Percentiles rank a stretch among this genome's conserved stretches.
phyloP scores from a whole-genome alignment of 2,797 vertebrate species.

The Muscicapa striata region DNA sequence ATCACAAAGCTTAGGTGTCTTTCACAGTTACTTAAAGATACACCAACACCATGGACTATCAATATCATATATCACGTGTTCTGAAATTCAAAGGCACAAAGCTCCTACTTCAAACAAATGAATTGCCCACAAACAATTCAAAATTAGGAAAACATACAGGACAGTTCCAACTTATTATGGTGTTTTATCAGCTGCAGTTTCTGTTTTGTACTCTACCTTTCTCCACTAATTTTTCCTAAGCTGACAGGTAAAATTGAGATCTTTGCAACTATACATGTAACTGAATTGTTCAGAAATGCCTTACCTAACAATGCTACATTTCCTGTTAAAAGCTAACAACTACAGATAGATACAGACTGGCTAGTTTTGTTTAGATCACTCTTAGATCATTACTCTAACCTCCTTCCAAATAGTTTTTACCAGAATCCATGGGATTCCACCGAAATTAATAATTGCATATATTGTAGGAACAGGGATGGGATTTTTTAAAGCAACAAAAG shows the following conservation, averaged over 20 bases:
- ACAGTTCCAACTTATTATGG: not conserved
- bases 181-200: not conserved
- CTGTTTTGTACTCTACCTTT: not conserved
- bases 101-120: not conserved
- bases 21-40: not conserved
- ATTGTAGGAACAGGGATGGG: not conserved
- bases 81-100: not conserved
- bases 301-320: not conserved
- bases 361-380: not conserved
- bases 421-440: not conserved
- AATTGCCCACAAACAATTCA: not conserved
- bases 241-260: not conserved
- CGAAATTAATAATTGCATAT: not conserved
- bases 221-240: not conserved
- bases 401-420: not conserved
- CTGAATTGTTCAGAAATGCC: not conserved
- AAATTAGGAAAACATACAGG: not conserved
- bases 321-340: not conserved
- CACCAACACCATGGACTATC: not conserved
- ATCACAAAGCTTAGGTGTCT: not conserved
- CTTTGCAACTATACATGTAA: not conserved
- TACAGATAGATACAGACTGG: not conserved
- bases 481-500: not conserved
- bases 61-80: rapidly evolving
- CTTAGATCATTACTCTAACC: not conserved